Evolutionary conservation across 2,888 invertebrate genomes (phyloP).

Genomic region (Reticulitermes lucifugus): DNA sequence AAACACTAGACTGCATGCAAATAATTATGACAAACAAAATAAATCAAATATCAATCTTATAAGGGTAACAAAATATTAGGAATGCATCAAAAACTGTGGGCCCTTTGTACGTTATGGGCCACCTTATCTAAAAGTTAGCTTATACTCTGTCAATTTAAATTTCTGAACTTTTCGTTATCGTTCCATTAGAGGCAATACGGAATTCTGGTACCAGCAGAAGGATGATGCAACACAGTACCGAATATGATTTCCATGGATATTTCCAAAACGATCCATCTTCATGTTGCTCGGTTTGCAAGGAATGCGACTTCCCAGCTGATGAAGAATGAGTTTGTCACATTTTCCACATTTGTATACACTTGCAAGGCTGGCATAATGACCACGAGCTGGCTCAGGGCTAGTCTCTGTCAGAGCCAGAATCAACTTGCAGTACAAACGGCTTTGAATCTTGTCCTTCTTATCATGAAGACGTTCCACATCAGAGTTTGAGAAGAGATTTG

Average conservation of each 20-base stretch:
- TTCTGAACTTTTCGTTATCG: too few species aligned
- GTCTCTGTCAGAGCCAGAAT: conserved; percentile 82
- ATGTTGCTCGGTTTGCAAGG: conserved; percentile 80
- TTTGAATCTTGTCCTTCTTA: conserved; percentile 89
- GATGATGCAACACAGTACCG: conserved; percentile 64
- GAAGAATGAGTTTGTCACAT: conserved; percentile 79
- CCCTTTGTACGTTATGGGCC: too few species aligned
- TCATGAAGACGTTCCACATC: conserved; percentile 89
- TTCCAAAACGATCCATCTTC: conserved; percentile 79
- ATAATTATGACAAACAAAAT: too few species aligned
- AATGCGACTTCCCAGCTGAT: conserved; percentile 76
- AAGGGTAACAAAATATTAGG: too few species aligned
- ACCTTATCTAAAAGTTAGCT: too few species aligned
- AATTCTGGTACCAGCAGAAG: too few species aligned
- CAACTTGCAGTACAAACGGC: conserved; percentile 85
- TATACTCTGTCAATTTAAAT: too few species aligned
- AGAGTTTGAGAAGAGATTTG: conserved; percentile 88
- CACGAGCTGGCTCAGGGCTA: conserved; percentile 79
- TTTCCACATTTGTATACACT: conserved; percentile 78
- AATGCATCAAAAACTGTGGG: too few species aligned
- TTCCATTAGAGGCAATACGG: too few species aligned
- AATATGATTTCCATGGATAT: conserved; percentile 76
- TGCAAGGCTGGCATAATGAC: conserved; percentile 85
- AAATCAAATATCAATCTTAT: too few species aligned
- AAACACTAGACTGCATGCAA: too few species aligned